Conservation (phyloP, 2,797 vertebrate species). For the Siniperca scherzeri region DNA sequence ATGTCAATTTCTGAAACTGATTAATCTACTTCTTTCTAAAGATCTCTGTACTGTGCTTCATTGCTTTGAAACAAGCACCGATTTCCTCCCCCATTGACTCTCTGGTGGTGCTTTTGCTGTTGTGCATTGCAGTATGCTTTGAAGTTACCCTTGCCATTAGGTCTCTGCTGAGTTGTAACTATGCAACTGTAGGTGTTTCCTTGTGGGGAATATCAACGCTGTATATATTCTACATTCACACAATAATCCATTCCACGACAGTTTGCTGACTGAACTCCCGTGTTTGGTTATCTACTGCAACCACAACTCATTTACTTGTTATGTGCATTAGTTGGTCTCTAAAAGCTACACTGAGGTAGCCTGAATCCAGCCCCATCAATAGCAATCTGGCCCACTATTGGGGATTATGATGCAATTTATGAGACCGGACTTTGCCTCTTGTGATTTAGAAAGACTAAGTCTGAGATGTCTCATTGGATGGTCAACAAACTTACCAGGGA, state of each 20-base stretch:
- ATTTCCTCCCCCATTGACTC: neutral
- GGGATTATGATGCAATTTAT: slow-evolving; percentile 8
- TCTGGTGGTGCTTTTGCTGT: neutral
- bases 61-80: slow-evolving; percentile 19
- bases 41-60: slow-evolving; percentile 1
- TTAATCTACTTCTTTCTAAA: neutral
- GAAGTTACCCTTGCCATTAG: slow-evolving; percentile 9
- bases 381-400: slow-evolving; percentile 17
- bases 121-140: neutral
- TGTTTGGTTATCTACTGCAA: neutral
- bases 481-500: slow-evolving; percentile 9
- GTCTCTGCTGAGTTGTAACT: neutral
- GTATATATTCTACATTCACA: neutral
- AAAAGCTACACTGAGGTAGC: neutral
- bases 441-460: slow-evolving; percentile 5
- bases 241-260: neutral
- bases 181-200: slow-evolving; percentile 14
- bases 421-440: neutral
- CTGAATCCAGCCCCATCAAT: neutral
- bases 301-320: neutral
- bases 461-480: slow-evolving; percentile 3
- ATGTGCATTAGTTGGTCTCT: neutral
- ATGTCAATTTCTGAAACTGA: neutral
- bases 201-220: neutral
- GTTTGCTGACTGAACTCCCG: too few species aligned